Conservation (phyloP, 2,113 vertebrate genomes). For the Hippocampus zosterae region DNA sequence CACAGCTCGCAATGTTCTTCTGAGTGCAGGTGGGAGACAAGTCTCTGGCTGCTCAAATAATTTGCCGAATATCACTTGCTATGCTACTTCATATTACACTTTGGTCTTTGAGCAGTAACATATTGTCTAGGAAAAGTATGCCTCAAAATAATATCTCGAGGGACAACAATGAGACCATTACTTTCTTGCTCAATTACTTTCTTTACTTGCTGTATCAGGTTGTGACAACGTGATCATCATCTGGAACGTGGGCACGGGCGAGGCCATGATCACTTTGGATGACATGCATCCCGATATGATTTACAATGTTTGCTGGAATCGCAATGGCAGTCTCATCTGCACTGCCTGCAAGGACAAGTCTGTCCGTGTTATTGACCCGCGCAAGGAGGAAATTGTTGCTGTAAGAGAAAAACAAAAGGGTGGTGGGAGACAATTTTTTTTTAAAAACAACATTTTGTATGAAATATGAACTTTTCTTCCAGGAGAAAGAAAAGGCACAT, state of each 20-base stretch:
- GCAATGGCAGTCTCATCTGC: slow-evolving; percentile 91
- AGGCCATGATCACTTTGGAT: slow-evolving; percentile 85
- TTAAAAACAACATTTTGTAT: not conserved
- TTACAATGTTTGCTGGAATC: slow-evolving; percentile 90
- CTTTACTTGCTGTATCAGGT: slow-evolving; percentile 60
- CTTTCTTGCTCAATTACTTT: not conserved
- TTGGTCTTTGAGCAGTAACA: not conserved
- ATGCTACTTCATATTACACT: not conserved
- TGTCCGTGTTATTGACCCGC: slow-evolving; percentile 88
- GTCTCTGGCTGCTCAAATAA: not conserved
- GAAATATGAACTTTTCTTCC: slow-evolving; percentile 14
- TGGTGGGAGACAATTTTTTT: slow-evolving; percentile 1
- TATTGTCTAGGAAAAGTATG: not conserved
- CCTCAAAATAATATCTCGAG: not conserved
- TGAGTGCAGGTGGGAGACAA: slow-evolving; percentile 82
- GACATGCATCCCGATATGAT: slow-evolving; percentile 95
- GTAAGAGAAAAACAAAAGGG: slow-evolving; percentile 63
- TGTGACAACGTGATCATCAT: slow-evolving; percentile 89
- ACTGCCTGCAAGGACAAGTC: slow-evolving; percentile 95
- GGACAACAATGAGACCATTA: not conserved
- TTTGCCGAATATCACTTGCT: not conserved
- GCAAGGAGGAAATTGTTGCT: slow-evolving; percentile 81
- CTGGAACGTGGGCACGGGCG: slow-evolving; percentile 94
- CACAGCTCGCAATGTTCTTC: slow-evolving; percentile 88
- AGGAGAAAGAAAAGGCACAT: slow-evolving; percentile 96